Evolutionary conservation across 1,140 invertebrate genomes (phyloP).

Genomic region (Penaeus japonicus): DNA sequence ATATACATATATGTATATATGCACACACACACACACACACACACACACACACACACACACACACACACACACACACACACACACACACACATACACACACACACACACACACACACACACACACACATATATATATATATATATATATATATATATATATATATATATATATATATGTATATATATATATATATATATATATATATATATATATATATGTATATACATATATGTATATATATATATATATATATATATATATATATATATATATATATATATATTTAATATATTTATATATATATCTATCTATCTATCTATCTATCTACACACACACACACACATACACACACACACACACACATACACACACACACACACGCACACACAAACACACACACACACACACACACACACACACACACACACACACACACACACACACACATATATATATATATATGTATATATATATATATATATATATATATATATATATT

Average conservation of each 20-base stretch:
- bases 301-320: background rate
- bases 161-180: background rate
- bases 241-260: background rate
- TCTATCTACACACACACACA: background rate
- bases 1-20: too few relatives aligned
- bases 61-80: too few relatives aligned
- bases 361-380: background rate
- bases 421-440: background rate
- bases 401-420: background rate
- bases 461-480: background rate
- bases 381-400: background rate
- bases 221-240: background rate
- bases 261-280: constrained; percentile 8
- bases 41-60: too few relatives aligned
- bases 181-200: constrained; percentile 6
- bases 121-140: background rate
- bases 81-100: too few relatives aligned
- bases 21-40: too few relatives aligned
- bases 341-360: background rate
- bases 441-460: background rate
- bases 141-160: background rate
- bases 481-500: background rate
- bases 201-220: constrained; percentile 1
- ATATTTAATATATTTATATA: background rate
- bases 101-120: background rate